A percentile compares a stretch with the other conserved stretches of the same genome.
These are phyloP conservation scores for Silvanus unidentatus DNA, from an alignment of 2,888 invertebrate genomes.

Conservation along the genomic window DNA sequence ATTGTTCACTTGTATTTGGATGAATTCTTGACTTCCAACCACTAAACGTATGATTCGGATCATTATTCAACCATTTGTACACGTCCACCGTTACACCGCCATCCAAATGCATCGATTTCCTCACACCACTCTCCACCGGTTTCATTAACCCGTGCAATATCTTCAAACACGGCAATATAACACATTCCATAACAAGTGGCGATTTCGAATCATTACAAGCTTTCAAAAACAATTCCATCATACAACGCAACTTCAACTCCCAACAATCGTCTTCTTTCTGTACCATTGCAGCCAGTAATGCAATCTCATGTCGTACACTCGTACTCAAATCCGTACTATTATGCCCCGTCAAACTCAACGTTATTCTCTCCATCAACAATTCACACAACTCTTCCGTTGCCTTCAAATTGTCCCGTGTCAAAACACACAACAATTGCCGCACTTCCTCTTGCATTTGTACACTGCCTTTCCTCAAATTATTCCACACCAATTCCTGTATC, in stretches of 20 bases:
- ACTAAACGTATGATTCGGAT: slow-evolving; percentile 62
- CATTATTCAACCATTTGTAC: slow-evolving; percentile 67
- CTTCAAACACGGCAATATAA: slow-evolving; percentile 87
- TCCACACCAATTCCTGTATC: slow-evolving; percentile 77
- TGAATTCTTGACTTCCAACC: slow-evolving; percentile 63
- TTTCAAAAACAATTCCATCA: slow-evolving; percentile 80
- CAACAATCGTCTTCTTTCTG: slow-evolving; percentile 92
- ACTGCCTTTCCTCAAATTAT: slow-evolving; percentile 83
- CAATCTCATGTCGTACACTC: slow-evolving; percentile 83
- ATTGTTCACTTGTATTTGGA: slow-evolving; percentile 33
- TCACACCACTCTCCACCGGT: slow-evolving; percentile 44
- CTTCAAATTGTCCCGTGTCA: slow-evolving; percentile 79
- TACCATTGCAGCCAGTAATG: slow-evolving; percentile 78
- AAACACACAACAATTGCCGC: slow-evolving; percentile 76
- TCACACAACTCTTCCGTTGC: slow-evolving; percentile 80
- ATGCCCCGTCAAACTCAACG: slow-evolving; percentile 67
- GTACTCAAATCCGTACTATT: slow-evolving; percentile 69
- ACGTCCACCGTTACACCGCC: slow-evolving; percentile 60
- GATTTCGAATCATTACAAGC: slow-evolving; percentile 71
- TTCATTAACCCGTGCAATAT: slow-evolving; percentile 81
- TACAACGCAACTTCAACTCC: slow-evolving; percentile 85
- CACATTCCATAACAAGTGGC: slow-evolving; percentile 83
- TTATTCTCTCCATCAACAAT: slow-evolving; percentile 76
- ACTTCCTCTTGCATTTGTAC: slow-evolving; percentile 81
- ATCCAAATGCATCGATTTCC: slow-evolving; percentile 43